These are phyloP conservation scores for Agriopis aurantiaria DNA, from an alignment of 2,888 invertebrate species.

Conservation along the genomic window DNA sequence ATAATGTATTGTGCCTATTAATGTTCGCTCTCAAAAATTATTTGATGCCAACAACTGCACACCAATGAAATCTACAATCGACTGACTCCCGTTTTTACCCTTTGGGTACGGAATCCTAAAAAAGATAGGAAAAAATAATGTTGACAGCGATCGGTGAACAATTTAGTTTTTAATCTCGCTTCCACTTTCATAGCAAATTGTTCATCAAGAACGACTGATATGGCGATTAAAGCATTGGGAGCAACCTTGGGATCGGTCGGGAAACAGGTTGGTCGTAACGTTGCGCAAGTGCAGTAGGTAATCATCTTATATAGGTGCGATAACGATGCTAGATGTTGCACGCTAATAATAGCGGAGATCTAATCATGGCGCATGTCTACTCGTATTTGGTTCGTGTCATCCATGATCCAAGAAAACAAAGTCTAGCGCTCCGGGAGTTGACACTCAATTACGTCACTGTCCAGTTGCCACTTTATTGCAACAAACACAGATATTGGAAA, in stretches of 20 bases:
- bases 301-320: slow-evolving; percentile 18
- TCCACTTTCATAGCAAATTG: neutral
- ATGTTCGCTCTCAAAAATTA: no score
- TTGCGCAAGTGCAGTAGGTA: slow-evolving; percentile 17
- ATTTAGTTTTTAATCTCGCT: neutral
- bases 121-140: neutral
- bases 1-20: neutral
- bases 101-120: no score
- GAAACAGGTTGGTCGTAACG: neutral
- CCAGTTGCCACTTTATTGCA: no score
- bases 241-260: slow-evolving; percentile 7
- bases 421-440: no score
- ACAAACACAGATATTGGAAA: no score
- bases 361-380: neutral
- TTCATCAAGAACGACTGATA: neutral
- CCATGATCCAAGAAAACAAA: neutral
- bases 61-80: no score
- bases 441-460: no score
- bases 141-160: neutral
- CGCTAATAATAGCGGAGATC: slow-evolving; percentile 17
- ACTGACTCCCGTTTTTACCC: no score
- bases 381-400: neutral
- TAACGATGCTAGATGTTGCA: neutral
- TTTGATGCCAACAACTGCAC: no score
- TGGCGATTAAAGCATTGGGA: slow-evolving; percentile 12